Percentiles rank a stretch among this genome's conserved stretches.
These are phyloP conservation scores for Sinodicranocentrus sp. DNA, from an alignment of 2,888 invertebrate genomes.

Conservation along the genomic window DNA sequence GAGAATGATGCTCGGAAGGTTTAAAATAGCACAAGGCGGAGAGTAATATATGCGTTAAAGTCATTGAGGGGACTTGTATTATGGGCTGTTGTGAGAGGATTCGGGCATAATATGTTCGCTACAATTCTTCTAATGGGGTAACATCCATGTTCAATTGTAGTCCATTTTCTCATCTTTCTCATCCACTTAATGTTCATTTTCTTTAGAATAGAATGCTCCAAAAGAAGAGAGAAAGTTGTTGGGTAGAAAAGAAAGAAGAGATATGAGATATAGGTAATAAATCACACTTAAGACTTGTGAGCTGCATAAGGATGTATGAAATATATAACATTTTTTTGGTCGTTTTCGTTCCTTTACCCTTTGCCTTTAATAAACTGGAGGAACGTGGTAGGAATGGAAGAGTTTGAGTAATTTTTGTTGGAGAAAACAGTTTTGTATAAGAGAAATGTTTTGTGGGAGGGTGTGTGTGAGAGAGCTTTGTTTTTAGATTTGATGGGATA, in stretches of 20 bases:
- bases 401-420: too few relatives aligned
- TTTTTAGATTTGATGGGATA: too few relatives aligned
- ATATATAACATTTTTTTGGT: neutral
- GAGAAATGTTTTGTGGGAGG: too few relatives aligned
- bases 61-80: neutral
- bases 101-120: neutral
- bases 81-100: neutral
- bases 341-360: too few relatives aligned
- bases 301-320: constrained; percentile 34
- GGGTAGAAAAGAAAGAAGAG: neutral
- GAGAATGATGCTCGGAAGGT: neutral
- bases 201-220: neutral
- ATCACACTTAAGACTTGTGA: constrained; percentile 48
- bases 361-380: neutral
- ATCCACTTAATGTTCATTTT: neutral
- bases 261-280: constrained; percentile 20
- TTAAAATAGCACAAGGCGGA: neutral
- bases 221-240: neutral
- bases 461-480: too few relatives aligned
- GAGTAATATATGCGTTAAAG: neutral
- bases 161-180: constrained; percentile 1
- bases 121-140: neutral
- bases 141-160: neutral
- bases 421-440: too few relatives aligned
- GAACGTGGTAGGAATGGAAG: neutral